Evolutionary conservation across 2,797 vertebrate species (phyloP).

Genomic region (Falco concolor): DNA sequence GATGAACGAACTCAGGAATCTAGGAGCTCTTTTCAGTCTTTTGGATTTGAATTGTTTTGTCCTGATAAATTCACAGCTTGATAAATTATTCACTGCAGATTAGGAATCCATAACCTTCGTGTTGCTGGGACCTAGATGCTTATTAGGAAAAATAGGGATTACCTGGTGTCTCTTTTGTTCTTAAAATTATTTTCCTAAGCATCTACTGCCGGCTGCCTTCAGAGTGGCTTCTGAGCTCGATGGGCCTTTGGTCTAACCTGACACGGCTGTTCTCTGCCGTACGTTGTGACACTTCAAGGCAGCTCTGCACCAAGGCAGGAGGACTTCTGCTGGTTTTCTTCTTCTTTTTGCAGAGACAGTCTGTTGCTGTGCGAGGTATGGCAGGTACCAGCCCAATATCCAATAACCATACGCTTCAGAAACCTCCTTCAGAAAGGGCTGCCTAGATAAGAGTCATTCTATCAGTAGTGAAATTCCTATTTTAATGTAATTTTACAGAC

Average conservation of each 20-base stretch:
- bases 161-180: background rate
- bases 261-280: background rate
- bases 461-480: conserved; percentile 47
- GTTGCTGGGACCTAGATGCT: background rate
- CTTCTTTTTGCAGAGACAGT: background rate
- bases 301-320: background rate
- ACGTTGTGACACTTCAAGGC: background rate
- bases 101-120: background rate
- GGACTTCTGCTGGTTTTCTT: background rate
- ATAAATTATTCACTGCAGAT: background rate
- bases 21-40: background rate
- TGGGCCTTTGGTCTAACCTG: background rate
- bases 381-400: background rate
- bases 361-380: background rate
- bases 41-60: background rate
- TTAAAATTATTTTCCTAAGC: background rate
- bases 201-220: background rate
- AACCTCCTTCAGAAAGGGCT: background rate
- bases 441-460: background rate
- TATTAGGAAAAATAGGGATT: background rate
- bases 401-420: background rate
- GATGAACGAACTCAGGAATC: background rate
- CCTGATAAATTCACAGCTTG: background rate
- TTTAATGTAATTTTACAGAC: conserved; percentile 65
- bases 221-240: background rate